These are phyloP conservation scores for Arenaria interpres DNA, from an alignment of 2,113 vertebrate genomes.

Conservation along the genomic window DNA sequence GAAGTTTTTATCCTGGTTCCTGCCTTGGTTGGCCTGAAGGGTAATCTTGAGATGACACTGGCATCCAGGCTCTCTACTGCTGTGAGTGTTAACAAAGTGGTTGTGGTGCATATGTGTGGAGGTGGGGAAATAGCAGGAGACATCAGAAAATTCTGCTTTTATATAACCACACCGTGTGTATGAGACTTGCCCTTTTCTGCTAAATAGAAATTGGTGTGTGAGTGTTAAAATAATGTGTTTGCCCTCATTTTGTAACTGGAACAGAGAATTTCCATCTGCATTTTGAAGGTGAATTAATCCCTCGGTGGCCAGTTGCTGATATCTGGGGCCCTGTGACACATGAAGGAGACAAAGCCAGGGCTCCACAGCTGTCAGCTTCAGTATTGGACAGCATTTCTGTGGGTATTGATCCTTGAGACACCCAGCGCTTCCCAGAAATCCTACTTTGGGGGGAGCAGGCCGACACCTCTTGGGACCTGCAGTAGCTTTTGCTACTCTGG, in stretches of 20 bases:
- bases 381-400: neutral
- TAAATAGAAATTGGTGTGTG: neutral
- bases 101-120: neutral
- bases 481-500: neutral
- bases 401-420: neutral
- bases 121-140: neutral
- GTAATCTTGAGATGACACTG: slow-evolving; percentile 96
- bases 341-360: slow-evolving; percentile 25
- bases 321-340: neutral
- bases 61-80: slow-evolving; percentile 94
- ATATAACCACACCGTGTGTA: neutral
- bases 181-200: neutral
- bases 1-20: slow-evolving; percentile 92
- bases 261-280: slow-evolving; percentile 9
- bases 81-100: slow-evolving; percentile 72
- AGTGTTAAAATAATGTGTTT: slow-evolving; percentile 31
- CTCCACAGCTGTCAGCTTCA: neutral
- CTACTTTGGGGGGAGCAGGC: neutral
- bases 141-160: neutral
- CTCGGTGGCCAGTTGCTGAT: neutral
- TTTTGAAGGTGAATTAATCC: slow-evolving; percentile 52
- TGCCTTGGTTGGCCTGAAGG: slow-evolving; percentile 92
- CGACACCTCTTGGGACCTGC: neutral
- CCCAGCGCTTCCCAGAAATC: neutral
- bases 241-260: slow-evolving; percentile 49